phyloP scores from a whole-genome alignment of 2,113 vertebrate species.

The Serinus canaria region DNA sequence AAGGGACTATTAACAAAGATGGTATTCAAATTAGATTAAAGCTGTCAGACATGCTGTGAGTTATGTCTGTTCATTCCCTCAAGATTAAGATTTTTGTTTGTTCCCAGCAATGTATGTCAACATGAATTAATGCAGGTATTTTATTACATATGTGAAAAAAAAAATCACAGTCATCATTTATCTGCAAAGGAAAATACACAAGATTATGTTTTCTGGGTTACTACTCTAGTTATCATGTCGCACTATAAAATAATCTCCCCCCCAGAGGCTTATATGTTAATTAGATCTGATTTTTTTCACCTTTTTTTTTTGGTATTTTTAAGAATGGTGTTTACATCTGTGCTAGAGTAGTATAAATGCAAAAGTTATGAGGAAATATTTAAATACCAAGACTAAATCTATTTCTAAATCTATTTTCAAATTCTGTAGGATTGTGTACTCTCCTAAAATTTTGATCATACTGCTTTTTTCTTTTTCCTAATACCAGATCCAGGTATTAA shows the following conservation, averaged over 20 bases:
- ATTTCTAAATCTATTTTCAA: no score
- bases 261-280: neutral
- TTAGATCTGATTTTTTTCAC: neutral
- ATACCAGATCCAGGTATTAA: neutral
- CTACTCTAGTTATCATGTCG: neutral
- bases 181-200: neutral
- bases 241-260: neutral
- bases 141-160: neutral
- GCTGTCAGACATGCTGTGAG: neutral
- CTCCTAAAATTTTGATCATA: neutral
- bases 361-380: neutral
- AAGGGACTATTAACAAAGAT: slow-evolving; percentile 18
- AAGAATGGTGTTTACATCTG: neutral
- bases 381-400: neutral
- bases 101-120: neutral
- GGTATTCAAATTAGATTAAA: slow-evolving; percentile 40
- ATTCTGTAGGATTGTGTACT: neutral
- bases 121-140: slow-evolving; percentile 17
- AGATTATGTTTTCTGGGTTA: neutral
- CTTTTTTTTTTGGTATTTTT: neutral
- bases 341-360: neutral
- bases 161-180: neutral
- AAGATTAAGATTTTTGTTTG: slow-evolving; percentile 9
- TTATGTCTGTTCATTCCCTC: neutral
- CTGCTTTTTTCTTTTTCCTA: neutral